A percentile compares a stretch with the other conserved stretches of the same genome.
Evolutionary conservation across 2,797 vertebrate species (phyloP).

Genomic region (Gymnothorax reevesii): DNA sequence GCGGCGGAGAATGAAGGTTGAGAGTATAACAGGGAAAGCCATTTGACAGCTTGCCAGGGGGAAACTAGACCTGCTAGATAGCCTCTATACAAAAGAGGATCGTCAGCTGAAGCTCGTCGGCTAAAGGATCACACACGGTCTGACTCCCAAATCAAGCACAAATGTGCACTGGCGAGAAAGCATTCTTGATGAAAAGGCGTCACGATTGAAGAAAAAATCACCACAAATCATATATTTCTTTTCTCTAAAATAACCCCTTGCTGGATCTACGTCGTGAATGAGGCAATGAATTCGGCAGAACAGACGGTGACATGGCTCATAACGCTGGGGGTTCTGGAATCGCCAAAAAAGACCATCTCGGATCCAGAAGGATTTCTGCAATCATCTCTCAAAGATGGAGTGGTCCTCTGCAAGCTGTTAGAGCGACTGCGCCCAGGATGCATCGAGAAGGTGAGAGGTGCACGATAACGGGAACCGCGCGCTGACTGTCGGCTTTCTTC

Average conservation of each 20-base stretch:
- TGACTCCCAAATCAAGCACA: conserved; percentile 55
- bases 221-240: conserved; percentile 30
- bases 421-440: conserved; percentile 91
- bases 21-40: conserved; percentile 70
- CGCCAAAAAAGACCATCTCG: conserved; percentile 93
- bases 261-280: conserved; percentile 56
- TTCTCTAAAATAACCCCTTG: conserved; percentile 59
- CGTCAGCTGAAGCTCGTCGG: conserved; percentile 77
- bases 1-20: conserved; percentile 66
- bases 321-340: conserved; percentile 92
- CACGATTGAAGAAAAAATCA: not conserved
- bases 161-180: conserved; percentile 45
- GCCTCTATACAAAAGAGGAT: conserved; percentile 65
- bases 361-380: conserved; percentile 90
- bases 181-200: conserved; percentile 16
- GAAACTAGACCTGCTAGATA: conserved; percentile 73
- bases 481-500: not conserved
- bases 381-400: conserved; percentile 88
- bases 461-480: conserved; percentile 28
- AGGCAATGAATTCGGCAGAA: conserved; percentile 90
- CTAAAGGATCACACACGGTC: conserved; percentile 63
- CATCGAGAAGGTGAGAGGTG: conserved; percentile 84
- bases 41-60: conserved; percentile 80
- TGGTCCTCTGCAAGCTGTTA: conserved; percentile 89
- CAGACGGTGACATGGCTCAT: conserved; percentile 98